A percentile compares a stretch with the other conserved stretches of the same genome.
Conservation (phyloP, 2,888 invertebrate genomes). For the Helicoverpa assulta region DNA sequence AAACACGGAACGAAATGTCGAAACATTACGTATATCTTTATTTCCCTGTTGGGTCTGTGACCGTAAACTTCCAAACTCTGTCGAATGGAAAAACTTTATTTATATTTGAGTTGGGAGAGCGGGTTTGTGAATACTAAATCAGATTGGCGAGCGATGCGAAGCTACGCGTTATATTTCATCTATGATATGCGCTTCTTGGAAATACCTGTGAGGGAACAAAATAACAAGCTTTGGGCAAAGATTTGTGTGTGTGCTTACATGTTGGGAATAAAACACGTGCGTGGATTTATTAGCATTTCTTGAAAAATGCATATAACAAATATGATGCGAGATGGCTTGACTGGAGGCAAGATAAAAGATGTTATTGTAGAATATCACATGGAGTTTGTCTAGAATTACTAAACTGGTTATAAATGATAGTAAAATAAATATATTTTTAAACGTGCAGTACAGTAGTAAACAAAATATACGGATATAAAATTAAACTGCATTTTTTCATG, state of each 20-base stretch:
- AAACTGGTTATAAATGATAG: background rate
- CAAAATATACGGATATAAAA: slow-evolving; percentile 14
- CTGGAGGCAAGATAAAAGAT: too few relatives aligned
- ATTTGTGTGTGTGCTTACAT: slow-evolving; percentile 12
- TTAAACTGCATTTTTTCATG: slow-evolving; percentile 23
- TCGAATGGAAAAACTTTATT: slow-evolving; percentile 87
- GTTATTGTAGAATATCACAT: background rate
- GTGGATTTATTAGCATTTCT: background rate
- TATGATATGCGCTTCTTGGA: slow-evolving; percentile 43
- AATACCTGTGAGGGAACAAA: slow-evolving; percentile 25
- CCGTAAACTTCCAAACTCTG: slow-evolving; percentile 83
- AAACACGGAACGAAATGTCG: slow-evolving; percentile 18
- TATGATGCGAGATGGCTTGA: background rate
- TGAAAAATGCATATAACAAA: background rate
- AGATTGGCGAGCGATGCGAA: slow-evolving; percentile 55
- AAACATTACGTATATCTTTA: slow-evolving; percentile 79
- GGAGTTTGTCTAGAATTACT: too few relatives aligned
- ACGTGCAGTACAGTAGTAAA: background rate
- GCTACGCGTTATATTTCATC: slow-evolving; percentile 47
- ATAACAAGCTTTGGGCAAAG: slow-evolving; percentile 15
- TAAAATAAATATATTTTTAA: background rate
- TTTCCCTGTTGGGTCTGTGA: slow-evolving; percentile 77
- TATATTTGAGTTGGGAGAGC: slow-evolving; percentile 84
- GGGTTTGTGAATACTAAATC: slow-evolving; percentile 86
- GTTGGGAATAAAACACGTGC: slow-evolving; percentile 5